Percentiles rank a stretch among this genome's conserved stretches.
phyloP scores from a whole-genome alignment of 2,797 vertebrate genomes.

The Pampus argenteus region DNA sequence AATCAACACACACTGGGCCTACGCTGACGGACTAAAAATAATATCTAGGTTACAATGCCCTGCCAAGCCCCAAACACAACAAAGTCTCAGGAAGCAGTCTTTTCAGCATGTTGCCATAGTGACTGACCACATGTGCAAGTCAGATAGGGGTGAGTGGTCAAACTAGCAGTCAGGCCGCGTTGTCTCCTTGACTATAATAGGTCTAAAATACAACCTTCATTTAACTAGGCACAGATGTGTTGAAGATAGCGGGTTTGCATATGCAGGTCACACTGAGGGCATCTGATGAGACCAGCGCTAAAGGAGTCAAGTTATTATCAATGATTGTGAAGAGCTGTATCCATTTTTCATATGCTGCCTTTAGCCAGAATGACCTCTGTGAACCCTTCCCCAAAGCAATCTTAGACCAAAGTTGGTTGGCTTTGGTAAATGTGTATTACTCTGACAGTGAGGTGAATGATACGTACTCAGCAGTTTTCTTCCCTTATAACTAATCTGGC shows the following conservation, averaged over 20 bases:
- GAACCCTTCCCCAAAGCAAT: constrained; percentile 10
- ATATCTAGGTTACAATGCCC: constrained; percentile 82
- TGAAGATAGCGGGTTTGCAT: constrained; percentile 65
- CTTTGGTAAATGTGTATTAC: background rate
- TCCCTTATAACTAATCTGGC: background rate
- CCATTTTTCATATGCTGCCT: constrained; percentile 1
- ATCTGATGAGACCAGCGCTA: constrained; percentile 46
- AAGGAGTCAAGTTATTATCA: constrained; percentile 12
- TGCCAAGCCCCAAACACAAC: constrained; percentile 78
- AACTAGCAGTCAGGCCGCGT: constrained; percentile 70
- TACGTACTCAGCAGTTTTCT: background rate
- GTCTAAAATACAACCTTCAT: constrained; percentile 78
- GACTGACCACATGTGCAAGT: constrained; percentile 75
- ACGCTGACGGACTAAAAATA: constrained; percentile 81
- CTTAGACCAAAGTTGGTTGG: background rate
- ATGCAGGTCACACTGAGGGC: constrained; percentile 64
- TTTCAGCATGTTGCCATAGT: constrained; percentile 71
- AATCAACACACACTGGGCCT: constrained; percentile 68
- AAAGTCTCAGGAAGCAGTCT: constrained; percentile 78
- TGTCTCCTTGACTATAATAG: constrained; percentile 79
- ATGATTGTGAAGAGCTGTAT: background rate
- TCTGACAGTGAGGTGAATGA: background rate
- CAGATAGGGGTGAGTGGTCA: constrained; percentile 79
- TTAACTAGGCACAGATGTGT: constrained; percentile 75
- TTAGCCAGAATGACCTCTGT: background rate